Evolutionary conservation across 2,113 vertebrate species (phyloP), one percentile per base, ranked within the genome.

Genomic region (Grus americana): DNA sequence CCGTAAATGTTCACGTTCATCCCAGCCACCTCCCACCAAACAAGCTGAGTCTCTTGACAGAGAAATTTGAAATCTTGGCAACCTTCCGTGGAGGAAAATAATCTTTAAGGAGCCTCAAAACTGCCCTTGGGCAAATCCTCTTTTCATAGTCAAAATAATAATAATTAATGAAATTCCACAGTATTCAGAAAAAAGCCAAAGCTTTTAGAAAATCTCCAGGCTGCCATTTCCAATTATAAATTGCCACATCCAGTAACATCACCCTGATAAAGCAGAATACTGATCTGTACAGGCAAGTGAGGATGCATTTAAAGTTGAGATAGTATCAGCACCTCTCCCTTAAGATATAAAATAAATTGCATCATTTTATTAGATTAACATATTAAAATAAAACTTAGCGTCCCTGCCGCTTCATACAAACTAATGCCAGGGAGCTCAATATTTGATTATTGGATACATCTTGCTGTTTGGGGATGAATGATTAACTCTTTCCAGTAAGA

Each of bases 111-210:
- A 97, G 92, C 55, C 36, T 92, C 95, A 97, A 85, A 95, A 97
- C 92, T 98, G 98, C 98, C 98, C 95, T 97, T 92, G 93, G 97
- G 98, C 98, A 98, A 97, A 97, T 97, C 93, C 93, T 95, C 86
- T 98, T 98, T 98, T 97, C 96, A 97, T 96, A 97, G 95, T 96
- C 94, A 96, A 96, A 96, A 95, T 97, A 97, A 98, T 98, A 98
- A 98, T 98, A 97, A 97, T 97, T 97, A 97, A 97, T 96, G 96
- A 96, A 96, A 95, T 91, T 95, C 87, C 87, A 91, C 83, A 76
- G 85, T 87, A 93, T 96, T 94, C 62, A 93, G 74, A 96, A 96
- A 94, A 97, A 97, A 95, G 71, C 55, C 59, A 74, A 42, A 63
- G 93, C 86, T 89, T 93, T 95, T 73, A 93, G 71, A 94, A 96